Conservation (phyloP, 37 sponge, comb jelly and placozoan species). For the Agelas oroides region DNA sequence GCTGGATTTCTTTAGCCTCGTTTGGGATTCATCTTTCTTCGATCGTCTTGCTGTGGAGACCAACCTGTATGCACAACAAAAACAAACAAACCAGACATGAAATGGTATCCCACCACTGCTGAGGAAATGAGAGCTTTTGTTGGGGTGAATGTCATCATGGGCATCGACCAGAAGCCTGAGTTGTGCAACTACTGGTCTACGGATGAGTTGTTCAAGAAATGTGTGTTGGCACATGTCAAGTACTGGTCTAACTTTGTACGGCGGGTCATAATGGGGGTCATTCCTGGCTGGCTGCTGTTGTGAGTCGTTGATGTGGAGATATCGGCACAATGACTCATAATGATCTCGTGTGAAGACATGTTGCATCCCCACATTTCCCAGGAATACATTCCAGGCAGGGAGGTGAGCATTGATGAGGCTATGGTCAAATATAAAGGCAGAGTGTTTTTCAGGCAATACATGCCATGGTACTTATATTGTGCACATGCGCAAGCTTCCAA, state of each 20-base stretch:
- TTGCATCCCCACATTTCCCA: too few species aligned
- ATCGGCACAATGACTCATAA: too few species aligned
- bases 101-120: not conserved
- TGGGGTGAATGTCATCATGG: constrained; percentile 15
- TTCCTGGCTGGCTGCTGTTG: too few species aligned
- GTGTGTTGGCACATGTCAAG: not conserved
- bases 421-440: constrained; percentile 6
- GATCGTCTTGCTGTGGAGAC: not conserved
- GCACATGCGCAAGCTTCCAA: too few species aligned
- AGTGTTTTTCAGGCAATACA: not conserved
- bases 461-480: too few species aligned
- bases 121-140: constrained; percentile 11
- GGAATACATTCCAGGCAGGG: not conserved
- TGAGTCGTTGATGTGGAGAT: too few species aligned
- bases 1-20: not conserved
- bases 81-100: not conserved
- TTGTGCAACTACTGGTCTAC: constrained; percentile 8
- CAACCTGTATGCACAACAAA: not conserved
- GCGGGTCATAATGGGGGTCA: not conserved
- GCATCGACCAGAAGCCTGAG: not conserved
- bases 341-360: too few species aligned
- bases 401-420: constrained; percentile 6
- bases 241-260: not conserved
- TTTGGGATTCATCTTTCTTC: not conserved
- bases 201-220: not conserved